Conservation (phyloP, 2,797 vertebrate species). For the Euthynnus affinis region DNA sequence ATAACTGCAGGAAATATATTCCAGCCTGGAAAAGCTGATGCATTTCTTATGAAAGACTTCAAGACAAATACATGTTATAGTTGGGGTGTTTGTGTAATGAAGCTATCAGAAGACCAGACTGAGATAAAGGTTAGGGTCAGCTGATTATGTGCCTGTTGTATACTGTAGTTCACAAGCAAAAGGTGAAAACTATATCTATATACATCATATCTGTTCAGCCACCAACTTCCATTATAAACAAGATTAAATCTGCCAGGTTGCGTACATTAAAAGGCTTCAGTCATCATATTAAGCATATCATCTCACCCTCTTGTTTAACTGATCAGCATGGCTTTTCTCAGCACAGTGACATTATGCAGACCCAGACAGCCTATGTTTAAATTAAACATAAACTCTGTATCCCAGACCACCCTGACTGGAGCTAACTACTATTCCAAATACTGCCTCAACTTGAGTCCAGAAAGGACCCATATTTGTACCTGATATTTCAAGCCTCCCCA, state of each 20-base stretch:
- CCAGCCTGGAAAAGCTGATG: not conserved
- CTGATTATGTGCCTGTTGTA: not conserved
- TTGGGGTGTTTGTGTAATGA: not conserved
- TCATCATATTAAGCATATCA: conserved; percentile 11
- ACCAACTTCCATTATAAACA: conserved; percentile 15
- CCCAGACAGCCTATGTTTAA: conserved; percentile 67
- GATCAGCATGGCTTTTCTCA: conserved; percentile 49
- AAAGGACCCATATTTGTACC: conserved; percentile 62
- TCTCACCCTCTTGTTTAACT: conserved; percentile 43
- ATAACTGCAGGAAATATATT: not conserved
- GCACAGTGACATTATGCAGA: conserved; percentile 63
- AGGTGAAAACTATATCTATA: conserved; percentile 4
- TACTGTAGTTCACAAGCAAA: conserved; percentile 2
- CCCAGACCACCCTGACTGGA: conserved; percentile 74
- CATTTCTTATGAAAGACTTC: not conserved
- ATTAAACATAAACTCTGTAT: conserved; percentile 68
- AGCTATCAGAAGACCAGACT: not conserved
- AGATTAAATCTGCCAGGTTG: conserved; percentile 11
- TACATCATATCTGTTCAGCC: not conserved
- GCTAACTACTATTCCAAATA: conserved; percentile 69
- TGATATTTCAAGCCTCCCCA: conserved; percentile 16
- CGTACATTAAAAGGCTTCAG: conserved; percentile 2
- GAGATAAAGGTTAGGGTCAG: too few species aligned
- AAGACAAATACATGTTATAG: not conserved
- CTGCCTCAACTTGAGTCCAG: conserved; percentile 32